Conservation (phyloP, 2,888 invertebrate genomes). For the Koerneria pararmatus region DNA sequence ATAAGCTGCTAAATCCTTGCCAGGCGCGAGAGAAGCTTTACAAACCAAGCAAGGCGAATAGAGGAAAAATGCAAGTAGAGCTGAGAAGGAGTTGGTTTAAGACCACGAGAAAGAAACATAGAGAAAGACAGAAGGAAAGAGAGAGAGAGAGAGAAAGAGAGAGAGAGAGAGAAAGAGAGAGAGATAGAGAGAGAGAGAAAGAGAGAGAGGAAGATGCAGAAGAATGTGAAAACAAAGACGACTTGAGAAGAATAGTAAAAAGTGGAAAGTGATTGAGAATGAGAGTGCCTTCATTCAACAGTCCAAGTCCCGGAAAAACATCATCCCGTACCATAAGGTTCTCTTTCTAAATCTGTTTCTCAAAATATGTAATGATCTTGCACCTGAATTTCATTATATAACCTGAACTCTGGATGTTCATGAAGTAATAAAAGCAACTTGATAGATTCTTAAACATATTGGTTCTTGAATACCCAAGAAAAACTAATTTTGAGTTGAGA, state of each 20-base stretch:
- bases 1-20: neutral
- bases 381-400: too few relatives aligned
- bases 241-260: neutral
- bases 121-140: neutral
- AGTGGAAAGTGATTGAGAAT: neutral
- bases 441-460: too few relatives aligned
- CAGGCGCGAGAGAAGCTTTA: neutral
- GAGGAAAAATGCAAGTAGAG: too few relatives aligned
- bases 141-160: conserved; percentile 15
- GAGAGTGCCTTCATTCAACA: too few relatives aligned
- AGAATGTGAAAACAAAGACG: neutral
- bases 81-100: neutral
- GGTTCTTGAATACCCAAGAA: too few relatives aligned
- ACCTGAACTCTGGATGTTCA: too few relatives aligned
- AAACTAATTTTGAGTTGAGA: conserved; percentile 14
- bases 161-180: conserved; percentile 3
- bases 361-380: too few relatives aligned
- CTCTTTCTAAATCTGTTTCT: too few relatives aligned
- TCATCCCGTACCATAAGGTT: too few relatives aligned
- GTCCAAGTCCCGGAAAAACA: too few relatives aligned
- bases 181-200: conserved; percentile 27
- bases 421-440: too few relatives aligned
- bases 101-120: neutral
- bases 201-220: conserved; percentile 8
- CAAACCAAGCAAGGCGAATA: too few relatives aligned